Conservation (phyloP, 2,113 vertebrate species). For the Myrmecobius fasciatus region DNA sequence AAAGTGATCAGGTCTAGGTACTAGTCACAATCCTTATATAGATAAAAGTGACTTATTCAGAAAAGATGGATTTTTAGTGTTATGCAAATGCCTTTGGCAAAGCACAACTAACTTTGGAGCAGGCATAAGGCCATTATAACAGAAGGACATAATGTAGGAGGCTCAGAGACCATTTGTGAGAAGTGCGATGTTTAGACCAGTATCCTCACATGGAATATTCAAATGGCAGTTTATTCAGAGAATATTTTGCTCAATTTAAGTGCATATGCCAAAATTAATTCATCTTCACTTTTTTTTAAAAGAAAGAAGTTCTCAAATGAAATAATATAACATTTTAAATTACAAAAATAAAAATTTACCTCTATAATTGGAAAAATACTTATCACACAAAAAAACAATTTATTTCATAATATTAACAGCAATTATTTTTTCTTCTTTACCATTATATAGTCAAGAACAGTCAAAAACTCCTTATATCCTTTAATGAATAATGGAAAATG, state of each 20-base stretch:
- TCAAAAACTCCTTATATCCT: not conserved
- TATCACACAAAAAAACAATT: not conserved
- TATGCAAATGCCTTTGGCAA: not conserved
- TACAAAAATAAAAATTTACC: not conserved
- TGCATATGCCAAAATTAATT: not conserved
- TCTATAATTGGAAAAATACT: not conserved
- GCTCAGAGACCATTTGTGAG: not conserved
- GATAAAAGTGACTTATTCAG: not conserved
- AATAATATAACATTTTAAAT: not conserved
- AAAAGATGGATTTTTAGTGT: not conserved
- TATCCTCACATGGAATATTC: not conserved
- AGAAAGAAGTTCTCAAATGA: not conserved
- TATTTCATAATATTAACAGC: not conserved
- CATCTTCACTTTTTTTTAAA: not conserved
- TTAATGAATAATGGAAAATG: too few relatives aligned
- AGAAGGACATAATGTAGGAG: constrained; percentile 36
- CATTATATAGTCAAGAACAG: not conserved
- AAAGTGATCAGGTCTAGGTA: not conserved
- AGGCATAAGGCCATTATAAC: constrained; percentile 25
- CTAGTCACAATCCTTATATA: not conserved
- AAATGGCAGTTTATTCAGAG: constrained; percentile 10
- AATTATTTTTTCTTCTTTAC: not conserved
- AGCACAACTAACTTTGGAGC: constrained; percentile 2
- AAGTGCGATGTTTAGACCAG: not conserved
- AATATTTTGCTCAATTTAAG: not conserved